Evolutionary conservation across 1,140 invertebrate species (phyloP).

Genomic region (Diabrotica undecimpunctata): DNA sequence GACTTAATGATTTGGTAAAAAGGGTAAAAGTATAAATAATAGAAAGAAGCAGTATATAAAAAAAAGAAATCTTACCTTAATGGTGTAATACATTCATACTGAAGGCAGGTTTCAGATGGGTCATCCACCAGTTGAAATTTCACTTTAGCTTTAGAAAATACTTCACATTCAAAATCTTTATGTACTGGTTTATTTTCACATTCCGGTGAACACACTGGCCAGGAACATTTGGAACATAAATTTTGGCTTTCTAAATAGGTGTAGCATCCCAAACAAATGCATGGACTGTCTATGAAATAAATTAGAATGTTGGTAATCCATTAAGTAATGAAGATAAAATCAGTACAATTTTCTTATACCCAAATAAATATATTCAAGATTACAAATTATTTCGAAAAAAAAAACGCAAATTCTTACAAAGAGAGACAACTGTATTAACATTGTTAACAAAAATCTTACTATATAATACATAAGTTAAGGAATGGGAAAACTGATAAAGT

Average conservation of each 20-base stretch:
- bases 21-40: not conserved
- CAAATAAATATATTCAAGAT: too few species aligned
- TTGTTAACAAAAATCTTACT: too few species aligned
- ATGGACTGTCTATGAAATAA: slow-evolving; percentile 51
- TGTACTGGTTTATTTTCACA: slow-evolving; percentile 60
- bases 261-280: slow-evolving; percentile 71
- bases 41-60: not conserved
- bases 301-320: not conserved
- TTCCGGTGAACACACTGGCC: slow-evolving; percentile 68
- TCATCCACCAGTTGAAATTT: slow-evolving; percentile 62
- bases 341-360: not conserved
- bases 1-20: too few species aligned
- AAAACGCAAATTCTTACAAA: too few species aligned
- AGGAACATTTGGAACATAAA: slow-evolving; percentile 69
- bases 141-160: slow-evolving; percentile 54
- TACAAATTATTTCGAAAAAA: too few species aligned
- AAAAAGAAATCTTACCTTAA: slow-evolving; percentile 53
- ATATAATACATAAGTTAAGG: too few species aligned
- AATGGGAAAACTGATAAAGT: too few species aligned
- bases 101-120: slow-evolving; percentile 57
- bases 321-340: too few species aligned
- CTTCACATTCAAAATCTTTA: slow-evolving; percentile 59
- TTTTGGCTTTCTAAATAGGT: slow-evolving; percentile 52
- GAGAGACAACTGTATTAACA: too few species aligned
- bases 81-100: slow-evolving; percentile 76